phyloP scores from a whole-genome alignment of 2,113 vertebrate genomes.

The Ivindomyrus marchei region DNA sequence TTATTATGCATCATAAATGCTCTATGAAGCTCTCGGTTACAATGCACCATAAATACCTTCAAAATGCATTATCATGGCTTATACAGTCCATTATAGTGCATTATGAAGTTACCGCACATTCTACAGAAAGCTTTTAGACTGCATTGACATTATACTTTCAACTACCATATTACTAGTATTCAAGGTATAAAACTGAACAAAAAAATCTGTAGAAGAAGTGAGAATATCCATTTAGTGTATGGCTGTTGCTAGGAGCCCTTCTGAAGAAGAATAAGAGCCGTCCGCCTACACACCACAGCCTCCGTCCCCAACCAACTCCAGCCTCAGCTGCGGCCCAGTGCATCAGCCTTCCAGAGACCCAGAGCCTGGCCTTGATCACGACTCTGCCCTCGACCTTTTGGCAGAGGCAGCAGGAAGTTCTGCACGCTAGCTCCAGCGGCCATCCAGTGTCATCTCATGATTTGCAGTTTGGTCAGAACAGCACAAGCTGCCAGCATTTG shows the following conservation, averaged over 20 bases:
- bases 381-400: background rate
- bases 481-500: background rate
- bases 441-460: background rate
- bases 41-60: too few relatives aligned
- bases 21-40: too few relatives aligned
- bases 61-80: too few relatives aligned
- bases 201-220: background rate
- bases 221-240: background rate
- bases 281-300: background rate
- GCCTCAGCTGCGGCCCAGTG: background rate
- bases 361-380: background rate
- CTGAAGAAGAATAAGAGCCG: background rate
- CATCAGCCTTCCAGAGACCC: background rate
- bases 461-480: background rate
- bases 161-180: background rate
- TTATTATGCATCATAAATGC: too few relatives aligned
- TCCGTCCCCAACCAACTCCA: background rate
- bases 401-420: background rate
- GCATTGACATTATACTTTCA: background rate
- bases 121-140: background rate
- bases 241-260: background rate
- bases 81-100: too few relatives aligned
- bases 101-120: background rate
- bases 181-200: background rate
- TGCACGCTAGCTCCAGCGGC: background rate